These are phyloP conservation scores for Drosophila bifasciata DNA, from an alignment of 1,140 invertebrate species.

Conservation along the genomic window DNA sequence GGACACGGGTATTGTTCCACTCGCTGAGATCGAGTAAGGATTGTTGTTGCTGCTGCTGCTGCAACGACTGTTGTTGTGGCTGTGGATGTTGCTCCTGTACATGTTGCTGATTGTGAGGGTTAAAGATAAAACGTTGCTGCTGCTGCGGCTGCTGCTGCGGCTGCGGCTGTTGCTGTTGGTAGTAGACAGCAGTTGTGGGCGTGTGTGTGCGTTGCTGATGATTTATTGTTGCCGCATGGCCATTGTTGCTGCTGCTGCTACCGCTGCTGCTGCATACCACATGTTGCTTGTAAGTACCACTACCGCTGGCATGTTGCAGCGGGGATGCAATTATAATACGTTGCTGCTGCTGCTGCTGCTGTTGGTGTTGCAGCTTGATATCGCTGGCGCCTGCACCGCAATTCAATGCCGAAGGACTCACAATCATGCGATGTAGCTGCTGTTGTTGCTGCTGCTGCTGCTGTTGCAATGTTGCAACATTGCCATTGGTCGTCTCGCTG, in stretches of 20 bases:
- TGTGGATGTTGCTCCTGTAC: slow-evolving; percentile 49
- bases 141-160: slow-evolving; percentile 48
- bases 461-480: not conserved
- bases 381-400: slow-evolving; percentile 70
- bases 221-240: slow-evolving; percentile 61
- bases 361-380: slow-evolving; percentile 40
- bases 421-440: slow-evolving; percentile 63
- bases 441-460: slow-evolving; percentile 54
- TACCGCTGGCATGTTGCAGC: slow-evolving; percentile 57
- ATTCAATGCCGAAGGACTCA: slow-evolving; percentile 47
- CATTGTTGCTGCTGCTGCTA: slow-evolving; percentile 49
- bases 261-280: slow-evolving; percentile 48
- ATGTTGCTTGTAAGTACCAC: slow-evolving; percentile 71
- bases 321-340: slow-evolving; percentile 74
- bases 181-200: slow-evolving; percentile 55
- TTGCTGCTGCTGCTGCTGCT: slow-evolving; percentile 58
- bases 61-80: slow-evolving; percentile 55
- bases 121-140: slow-evolving; percentile 74
- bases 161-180: slow-evolving; percentile 60
- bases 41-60: slow-evolving; percentile 85
- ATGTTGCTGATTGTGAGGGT: slow-evolving; percentile 72
- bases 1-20: slow-evolving; percentile 94
- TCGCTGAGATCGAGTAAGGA: slow-evolving; percentile 91
- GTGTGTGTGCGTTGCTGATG: slow-evolving; percentile 71
- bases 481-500: slow-evolving; percentile 29